These are phyloP conservation scores for Gymnorhina tibicen DNA, from an alignment of 2,113 vertebrate species.

Conservation along the genomic window DNA sequence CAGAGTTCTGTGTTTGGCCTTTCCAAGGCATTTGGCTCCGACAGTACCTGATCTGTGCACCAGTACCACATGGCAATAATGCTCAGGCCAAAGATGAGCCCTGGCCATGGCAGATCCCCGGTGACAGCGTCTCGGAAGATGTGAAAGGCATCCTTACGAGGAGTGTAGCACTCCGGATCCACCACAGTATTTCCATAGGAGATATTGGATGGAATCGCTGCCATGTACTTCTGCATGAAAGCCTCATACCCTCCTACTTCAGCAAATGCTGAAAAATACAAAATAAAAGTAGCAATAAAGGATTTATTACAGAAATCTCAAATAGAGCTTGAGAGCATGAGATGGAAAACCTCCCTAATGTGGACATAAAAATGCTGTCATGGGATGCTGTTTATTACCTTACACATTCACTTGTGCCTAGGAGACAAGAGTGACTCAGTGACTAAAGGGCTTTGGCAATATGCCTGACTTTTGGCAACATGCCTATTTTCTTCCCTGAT, in stretches of 20 bases:
- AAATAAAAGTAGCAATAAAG: neutral
- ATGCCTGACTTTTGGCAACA: neutral
- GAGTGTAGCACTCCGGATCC: constrained; percentile 74
- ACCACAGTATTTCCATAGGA: neutral
- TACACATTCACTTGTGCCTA: neutral
- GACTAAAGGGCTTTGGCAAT: neutral
- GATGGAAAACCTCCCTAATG: neutral
- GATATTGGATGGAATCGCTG: constrained; percentile 68
- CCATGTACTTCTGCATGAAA: constrained; percentile 85
- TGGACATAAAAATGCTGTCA: neutral
- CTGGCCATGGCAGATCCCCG: constrained; percentile 93
- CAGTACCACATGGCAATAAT: constrained; percentile 91
- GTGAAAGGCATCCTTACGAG: constrained; percentile 85
- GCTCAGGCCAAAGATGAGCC: constrained; percentile 84
- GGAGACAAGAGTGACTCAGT: neutral
- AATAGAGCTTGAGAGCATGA: neutral
- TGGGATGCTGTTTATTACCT: neutral
- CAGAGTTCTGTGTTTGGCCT: neutral
- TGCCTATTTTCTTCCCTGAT: neutral
- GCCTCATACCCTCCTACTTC: constrained; percentile 84
- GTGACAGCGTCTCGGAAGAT: constrained; percentile 83
- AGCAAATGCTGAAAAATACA: constrained; percentile 77
- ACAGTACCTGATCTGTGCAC: constrained; percentile 93
- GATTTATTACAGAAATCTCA: neutral
- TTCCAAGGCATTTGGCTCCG: neutral